These are phyloP conservation scores for Sceloporus undulatus DNA, from an alignment of 2,113 vertebrate species.

Conservation along the genomic window DNA sequence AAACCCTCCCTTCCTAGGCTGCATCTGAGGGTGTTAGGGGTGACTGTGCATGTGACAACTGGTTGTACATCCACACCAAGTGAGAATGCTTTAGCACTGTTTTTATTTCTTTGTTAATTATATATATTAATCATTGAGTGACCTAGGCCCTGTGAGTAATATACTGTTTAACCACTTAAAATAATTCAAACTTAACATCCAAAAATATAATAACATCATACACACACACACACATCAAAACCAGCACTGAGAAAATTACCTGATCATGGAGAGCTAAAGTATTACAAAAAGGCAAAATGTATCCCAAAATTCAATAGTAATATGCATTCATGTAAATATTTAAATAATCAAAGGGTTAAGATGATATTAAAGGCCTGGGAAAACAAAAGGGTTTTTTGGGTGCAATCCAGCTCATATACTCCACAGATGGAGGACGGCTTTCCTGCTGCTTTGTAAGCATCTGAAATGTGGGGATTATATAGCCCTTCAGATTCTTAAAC, in stretches of 20 bases:
- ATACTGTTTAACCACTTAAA: background rate
- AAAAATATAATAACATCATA: background rate
- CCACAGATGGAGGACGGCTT: background rate
- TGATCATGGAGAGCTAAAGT: background rate
- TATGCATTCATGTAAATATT: background rate
- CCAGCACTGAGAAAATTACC: background rate
- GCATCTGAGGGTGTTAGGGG: background rate
- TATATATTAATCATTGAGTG: background rate
- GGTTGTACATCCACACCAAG: background rate
- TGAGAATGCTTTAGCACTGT: background rate
- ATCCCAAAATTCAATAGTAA: background rate
- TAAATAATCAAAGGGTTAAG: background rate
- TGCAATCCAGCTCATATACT: background rate
- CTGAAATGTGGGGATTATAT: no score
- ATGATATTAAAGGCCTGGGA: background rate
- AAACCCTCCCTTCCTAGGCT: background rate
- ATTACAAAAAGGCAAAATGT: background rate
- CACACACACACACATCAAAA: background rate
- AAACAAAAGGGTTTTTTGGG: no score
- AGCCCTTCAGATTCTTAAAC: no score
- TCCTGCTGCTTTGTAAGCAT: no score
- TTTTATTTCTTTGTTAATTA: background rate
- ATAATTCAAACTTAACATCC: background rate
- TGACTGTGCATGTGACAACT: background rate
- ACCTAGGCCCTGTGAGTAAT: background rate